Evolutionary conservation across 1,140 invertebrate species (phyloP), one percentile per base, ranked within the genome.

Genomic region (Centruroides sculpturatus): DNA sequence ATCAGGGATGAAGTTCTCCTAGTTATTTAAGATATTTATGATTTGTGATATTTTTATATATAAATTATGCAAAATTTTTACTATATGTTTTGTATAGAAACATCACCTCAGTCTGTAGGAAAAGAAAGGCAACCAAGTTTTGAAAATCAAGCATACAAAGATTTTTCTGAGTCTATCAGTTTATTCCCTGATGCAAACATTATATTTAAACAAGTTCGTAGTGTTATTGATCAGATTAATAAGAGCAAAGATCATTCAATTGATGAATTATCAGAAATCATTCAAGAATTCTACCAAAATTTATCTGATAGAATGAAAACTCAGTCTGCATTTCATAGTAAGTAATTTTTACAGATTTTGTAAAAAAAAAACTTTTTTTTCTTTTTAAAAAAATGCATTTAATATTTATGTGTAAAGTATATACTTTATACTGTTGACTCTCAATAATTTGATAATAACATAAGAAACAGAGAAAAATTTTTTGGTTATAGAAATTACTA

Each of bases 241-340:
- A 81, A 81, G 64, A 79, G 79, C 62, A 78, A 80, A 41, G 80
- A 83, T 61, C 69, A 75, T 5, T 69, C 69, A 6, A 83, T 93
- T 13, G 92, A 96, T 56, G 91, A 95, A 63, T 73, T 95, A 10
- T 89, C 90, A 0, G 91, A 96, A 69, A 77, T 85, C 34, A 84
- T 92, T 41, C 92, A 97, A 74, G 86, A 89, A 69, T 92, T 91
- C 70, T 98, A 98, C 74, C 84, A 87, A 73, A 78, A 80, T 52
- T 85, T 92, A 72, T 79, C 79, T 56, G 85, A 87, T 65, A 78
- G 84, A 67, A 80, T 89, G 74, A 82, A 87, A 41, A 82, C 78
- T n/a, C 79, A 81, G 68, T 62, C 74, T 13, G 77, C 82, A 72
- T 94, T 86, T 75, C 77, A 82, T 74, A 81, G 82, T 83, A 73